phyloP scores from a whole-genome alignment of 2,888 invertebrate genomes.

The Chalcosyrphus nemorum region DNA sequence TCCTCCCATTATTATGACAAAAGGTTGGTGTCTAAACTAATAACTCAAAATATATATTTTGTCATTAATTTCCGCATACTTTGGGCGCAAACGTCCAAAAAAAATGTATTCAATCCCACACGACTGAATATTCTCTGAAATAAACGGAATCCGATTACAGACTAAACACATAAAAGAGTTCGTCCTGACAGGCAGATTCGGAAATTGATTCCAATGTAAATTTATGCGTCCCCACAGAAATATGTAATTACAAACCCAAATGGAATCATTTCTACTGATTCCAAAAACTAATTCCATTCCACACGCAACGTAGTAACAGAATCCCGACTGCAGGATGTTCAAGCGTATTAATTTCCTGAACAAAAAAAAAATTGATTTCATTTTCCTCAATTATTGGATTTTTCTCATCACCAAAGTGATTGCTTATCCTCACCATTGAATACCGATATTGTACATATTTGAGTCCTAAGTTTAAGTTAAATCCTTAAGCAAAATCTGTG shows the following conservation, averaged over 20 bases:
- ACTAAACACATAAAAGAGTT: background rate
- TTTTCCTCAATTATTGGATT: slow-evolving; percentile 8
- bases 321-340: slow-evolving; percentile 38
- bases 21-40: too few relatives aligned
- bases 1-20: too few relatives aligned
- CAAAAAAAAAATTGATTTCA: slow-evolving; percentile 20
- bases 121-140: background rate
- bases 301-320: slow-evolving; percentile 27
- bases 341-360: slow-evolving; percentile 59
- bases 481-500: slow-evolving; percentile 18
- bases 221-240: slow-evolving; percentile 22
- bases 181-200: background rate
- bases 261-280: slow-evolving; percentile 20
- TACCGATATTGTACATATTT: slow-evolving; percentile 33
- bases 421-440: slow-evolving; percentile 40
- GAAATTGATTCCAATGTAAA: slow-evolving; percentile 15
- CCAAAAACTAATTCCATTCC: slow-evolving; percentile 5
- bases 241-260: slow-evolving; percentile 40
- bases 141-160: background rate
- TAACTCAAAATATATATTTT: too few relatives aligned
- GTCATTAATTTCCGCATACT: too few relatives aligned
- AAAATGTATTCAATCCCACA: background rate
- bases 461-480: slow-evolving; percentile 26
- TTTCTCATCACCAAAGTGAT: background rate
- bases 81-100: too few relatives aligned